Conservation (phyloP, 2,113 vertebrate genomes). For the Pelecanoides urinatrix region DNA sequence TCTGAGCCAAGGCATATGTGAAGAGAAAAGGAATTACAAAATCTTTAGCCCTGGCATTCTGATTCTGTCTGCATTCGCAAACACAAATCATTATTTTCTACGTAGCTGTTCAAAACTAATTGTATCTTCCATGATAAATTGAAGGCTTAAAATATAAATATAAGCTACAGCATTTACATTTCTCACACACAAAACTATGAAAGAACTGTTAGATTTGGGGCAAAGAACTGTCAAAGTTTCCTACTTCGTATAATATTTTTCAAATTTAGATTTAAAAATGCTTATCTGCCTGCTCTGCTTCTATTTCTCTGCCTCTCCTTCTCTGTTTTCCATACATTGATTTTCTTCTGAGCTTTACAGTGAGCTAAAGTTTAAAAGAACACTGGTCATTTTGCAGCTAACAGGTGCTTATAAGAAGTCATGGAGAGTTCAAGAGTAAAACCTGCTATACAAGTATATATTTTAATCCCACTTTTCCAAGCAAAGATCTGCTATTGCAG, state of each 20-base stretch:
- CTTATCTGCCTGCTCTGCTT: background rate
- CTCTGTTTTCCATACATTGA: background rate
- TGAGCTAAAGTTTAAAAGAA: background rate
- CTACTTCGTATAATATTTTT: background rate
- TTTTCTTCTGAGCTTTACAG: background rate
- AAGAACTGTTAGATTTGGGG: background rate
- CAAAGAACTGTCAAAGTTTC: background rate
- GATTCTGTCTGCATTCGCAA: background rate
- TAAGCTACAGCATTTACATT: background rate
- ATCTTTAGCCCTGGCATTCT: background rate
- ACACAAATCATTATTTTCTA: background rate
- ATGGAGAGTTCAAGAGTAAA: background rate
- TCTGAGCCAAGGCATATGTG: background rate
- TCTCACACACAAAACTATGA: background rate
- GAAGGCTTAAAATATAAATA: background rate
- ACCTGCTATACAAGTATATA: background rate
- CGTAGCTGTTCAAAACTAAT: constrained; percentile 3
- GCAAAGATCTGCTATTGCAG: background rate
- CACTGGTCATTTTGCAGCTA: background rate
- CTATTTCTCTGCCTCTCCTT: background rate
- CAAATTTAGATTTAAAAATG: background rate
- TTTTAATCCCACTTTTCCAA: background rate
- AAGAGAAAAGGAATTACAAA: background rate
- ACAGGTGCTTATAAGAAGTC: background rate
- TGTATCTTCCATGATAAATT: background rate